Percentiles rank a stretch among this genome's conserved stretches.
Conservation (phyloP, 2,113 vertebrate species). For the Heloderma charlesbogerti region DNA sequence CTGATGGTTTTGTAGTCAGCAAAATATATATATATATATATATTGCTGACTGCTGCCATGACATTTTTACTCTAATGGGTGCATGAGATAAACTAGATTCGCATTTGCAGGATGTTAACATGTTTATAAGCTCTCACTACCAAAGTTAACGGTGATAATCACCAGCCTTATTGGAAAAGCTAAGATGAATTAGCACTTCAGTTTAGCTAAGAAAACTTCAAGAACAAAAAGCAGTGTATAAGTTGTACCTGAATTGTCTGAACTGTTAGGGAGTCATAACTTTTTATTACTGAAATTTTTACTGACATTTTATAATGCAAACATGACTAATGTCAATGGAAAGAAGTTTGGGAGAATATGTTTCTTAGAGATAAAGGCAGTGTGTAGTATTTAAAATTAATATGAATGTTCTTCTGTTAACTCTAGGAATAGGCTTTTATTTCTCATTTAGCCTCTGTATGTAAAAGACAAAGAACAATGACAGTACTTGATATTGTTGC, state of each 20-base stretch:
- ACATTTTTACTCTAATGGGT: conserved; percentile 4
- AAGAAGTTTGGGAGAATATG: conserved; percentile 12
- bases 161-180: conserved; percentile 32
- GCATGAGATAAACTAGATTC: neutral
- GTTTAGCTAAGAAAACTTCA: conserved; percentile 31
- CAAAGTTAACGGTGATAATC: conserved; percentile 21
- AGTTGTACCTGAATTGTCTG: conserved; percentile 1
- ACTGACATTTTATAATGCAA: conserved; percentile 44
- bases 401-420: neutral
- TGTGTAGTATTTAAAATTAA: conserved; percentile 23
- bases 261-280: conserved; percentile 5
- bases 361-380: conserved; percentile 1
- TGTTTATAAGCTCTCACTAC: neutral
- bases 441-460: neutral
- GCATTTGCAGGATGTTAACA: neutral
- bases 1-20: neutral
- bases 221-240: conserved; percentile 4
- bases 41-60: neutral
- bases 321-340: conserved; percentile 19
- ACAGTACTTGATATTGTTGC: neutral
- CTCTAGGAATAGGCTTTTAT: neutral
- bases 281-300: conserved; percentile 43
- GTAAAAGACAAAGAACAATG: neutral
- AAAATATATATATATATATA: neutral
- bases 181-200: conserved; percentile 33